Base-by-base conservation (phyloP, 2,113 vertebrate genomes). In the Neotoma lepida region DNA sequence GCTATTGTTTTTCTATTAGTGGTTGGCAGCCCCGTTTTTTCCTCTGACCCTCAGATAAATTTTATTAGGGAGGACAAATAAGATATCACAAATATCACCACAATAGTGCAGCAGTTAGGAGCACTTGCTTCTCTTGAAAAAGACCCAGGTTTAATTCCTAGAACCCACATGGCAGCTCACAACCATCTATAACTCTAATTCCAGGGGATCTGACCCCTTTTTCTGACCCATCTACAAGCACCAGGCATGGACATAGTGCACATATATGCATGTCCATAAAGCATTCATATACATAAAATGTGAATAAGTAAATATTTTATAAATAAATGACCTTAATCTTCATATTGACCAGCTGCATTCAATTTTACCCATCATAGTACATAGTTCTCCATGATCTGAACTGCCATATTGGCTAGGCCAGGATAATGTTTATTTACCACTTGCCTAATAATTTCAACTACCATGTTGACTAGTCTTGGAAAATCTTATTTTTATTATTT, bases 381-480 rank as follows among this genome's bases (percentile, higher is more conserved):
- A 41, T 90, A 58, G 68, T 92, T 17, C 41, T 76, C 49, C 12
- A 74, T 85, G 28, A 89, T 30, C 46, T 91, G 33, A 95, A 44
- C 39, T 94, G 77, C 33, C 68, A 77, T 78, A 33, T 46, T 92
- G 41, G 20, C 39, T 91, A 35, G 61, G 91, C 6, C 20, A 93
- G 61, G 51, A 80, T 70, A 39, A 76, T 12, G 24, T 93, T 88
- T 78, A 81, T 46, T 68, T 76, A 54, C 51, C n/a, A 64, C 54
- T 89, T 91, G 7, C 81, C 44, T 77, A 91, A 49, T 96, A 58
- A 80, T 90, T 28, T 94, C 46, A 90, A 85, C n/a, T 20, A 44
- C 76, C 8, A 74, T 61, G 10, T 35, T 90, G 44, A 87, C 77
- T 12, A 88, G 68, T 94, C 46, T 33, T 85, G 3, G 28, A 82